A percentile compares a stretch with the other conserved stretches of the same genome.
phyloP scores from a whole-genome alignment of 2,113 vertebrate genomes.

The Mormyrus iriodes region DNA sequence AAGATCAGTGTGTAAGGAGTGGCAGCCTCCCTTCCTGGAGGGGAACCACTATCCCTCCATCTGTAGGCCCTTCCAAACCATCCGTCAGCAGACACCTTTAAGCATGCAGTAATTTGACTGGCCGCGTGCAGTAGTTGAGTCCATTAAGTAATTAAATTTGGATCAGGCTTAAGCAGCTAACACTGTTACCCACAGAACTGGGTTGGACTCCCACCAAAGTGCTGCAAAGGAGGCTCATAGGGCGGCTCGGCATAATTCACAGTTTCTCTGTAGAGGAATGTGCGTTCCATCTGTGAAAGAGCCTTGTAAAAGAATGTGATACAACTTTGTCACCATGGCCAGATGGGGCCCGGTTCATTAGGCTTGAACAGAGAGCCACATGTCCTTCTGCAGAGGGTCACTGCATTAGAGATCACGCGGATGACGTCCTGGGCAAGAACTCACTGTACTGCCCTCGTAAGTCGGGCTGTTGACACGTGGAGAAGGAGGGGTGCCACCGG shows the following conservation, averaged over 20 bases:
- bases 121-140: not conserved
- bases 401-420: not conserved
- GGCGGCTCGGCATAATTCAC: not conserved
- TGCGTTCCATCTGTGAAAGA: not conserved
- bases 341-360: not conserved
- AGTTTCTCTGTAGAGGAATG: not conserved
- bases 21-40: constrained; percentile 23
- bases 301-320: not conserved
- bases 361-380: not conserved
- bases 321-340: not conserved
- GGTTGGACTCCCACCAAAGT: not conserved
- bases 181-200: not conserved
- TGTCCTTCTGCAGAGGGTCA: not conserved
- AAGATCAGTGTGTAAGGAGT: constrained; percentile 15
- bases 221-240: not conserved
- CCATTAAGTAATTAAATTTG: constrained; percentile 15
- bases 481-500: not conserved
- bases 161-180: not conserved
- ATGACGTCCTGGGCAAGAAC: not conserved
- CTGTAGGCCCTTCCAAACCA: constrained; percentile 18
- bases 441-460: constrained; percentile 5
- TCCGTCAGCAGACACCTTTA: constrained; percentile 20
- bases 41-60: constrained; percentile 22
- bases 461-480: constrained; percentile 4
- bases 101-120: not conserved